phyloP scores from a whole-genome alignment of 1,140 invertebrate genomes.

The Elymnias hypermnestra region DNA sequence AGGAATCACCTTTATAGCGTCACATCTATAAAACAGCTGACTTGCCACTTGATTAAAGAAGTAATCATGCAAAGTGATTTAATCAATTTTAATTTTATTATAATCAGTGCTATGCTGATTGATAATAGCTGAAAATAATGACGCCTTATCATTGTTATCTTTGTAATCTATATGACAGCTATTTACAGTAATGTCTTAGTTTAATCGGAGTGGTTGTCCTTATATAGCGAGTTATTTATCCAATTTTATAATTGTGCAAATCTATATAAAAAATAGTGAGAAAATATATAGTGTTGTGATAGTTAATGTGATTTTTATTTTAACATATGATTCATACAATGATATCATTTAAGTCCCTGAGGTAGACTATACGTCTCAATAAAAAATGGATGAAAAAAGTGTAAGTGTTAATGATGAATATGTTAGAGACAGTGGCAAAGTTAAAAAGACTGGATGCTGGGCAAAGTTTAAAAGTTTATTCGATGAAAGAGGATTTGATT shows the following conservation, averaged over 20 bases:
- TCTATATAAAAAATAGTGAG: neutral
- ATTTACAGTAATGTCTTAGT: constrained; percentile 32
- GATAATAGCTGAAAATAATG: constrained; percentile 39
- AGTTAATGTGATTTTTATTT: no score
- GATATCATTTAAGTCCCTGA: no score
- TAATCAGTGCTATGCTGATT: constrained; percentile 41
- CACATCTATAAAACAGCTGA: neutral
- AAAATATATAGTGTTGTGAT: neutral
- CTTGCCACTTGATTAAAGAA: neutral
- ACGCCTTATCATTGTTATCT: constrained; percentile 42
- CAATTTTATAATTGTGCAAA: neutral
- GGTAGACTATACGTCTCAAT: no score
- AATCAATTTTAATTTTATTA: constrained; percentile 17
- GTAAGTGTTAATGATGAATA: constrained; percentile 13
- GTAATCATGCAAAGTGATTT: constrained; percentile 10
- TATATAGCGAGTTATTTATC: neutral
- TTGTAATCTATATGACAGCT: constrained; percentile 24
- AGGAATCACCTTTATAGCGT: no score
- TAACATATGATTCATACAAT: no score
- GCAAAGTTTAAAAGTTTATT: constrained; percentile 58
- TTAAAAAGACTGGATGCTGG: constrained; percentile 51
- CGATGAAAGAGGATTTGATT: constrained; percentile 63
- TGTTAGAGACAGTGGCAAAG: constrained; percentile 16
- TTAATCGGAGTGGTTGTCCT: constrained; percentile 13
- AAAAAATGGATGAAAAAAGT: constrained; percentile 20